Percentiles rank a stretch among this genome's conserved stretches.
Conservation (phyloP, 2,113 vertebrate genomes). For the Ageneiosus marmoratus region DNA sequence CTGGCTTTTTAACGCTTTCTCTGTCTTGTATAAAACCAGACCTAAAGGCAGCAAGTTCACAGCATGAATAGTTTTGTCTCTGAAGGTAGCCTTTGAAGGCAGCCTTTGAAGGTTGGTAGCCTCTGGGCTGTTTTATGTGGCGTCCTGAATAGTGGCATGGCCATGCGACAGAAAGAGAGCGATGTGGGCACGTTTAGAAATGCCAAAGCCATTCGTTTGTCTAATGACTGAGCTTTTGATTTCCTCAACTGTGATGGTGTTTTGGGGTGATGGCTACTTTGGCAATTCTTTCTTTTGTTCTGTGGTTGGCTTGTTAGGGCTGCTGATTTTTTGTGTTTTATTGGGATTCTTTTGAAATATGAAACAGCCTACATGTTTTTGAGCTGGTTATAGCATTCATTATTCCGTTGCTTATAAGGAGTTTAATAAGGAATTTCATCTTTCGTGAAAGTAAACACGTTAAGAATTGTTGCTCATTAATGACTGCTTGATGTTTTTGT, state of each 20-base stretch:
- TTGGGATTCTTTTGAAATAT: conserved; percentile 10
- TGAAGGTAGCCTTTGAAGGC: conserved; percentile 28
- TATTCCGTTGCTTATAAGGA: neutral
- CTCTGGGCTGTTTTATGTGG: conserved; percentile 24
- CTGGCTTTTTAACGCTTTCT: conserved; percentile 7
- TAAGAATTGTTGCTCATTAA: neutral
- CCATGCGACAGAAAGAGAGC: neutral
- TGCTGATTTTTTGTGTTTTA: conserved; percentile 12
- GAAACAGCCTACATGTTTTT: neutral
- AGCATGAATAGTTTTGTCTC: conserved; percentile 15
- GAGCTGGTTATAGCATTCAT: neutral
- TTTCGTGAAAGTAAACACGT: neutral
- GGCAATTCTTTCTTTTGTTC: neutral
- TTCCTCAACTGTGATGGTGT: neutral
- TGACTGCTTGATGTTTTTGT: neutral
- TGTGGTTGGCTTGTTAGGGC: neutral
- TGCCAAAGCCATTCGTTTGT: neutral
- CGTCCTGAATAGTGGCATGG: conserved; percentile 10
- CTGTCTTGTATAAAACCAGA: neutral
- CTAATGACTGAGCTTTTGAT: conserved; percentile 3
- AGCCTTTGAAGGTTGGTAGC: conserved; percentile 22
- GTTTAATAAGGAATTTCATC: neutral
- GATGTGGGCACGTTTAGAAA: neutral
- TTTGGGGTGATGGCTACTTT: neutral
- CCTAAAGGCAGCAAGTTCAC: conserved; percentile 2